Evolutionary conservation across 2,113 vertebrate species (phyloP).

Genomic region (Gracilinanus agilis): DNA sequence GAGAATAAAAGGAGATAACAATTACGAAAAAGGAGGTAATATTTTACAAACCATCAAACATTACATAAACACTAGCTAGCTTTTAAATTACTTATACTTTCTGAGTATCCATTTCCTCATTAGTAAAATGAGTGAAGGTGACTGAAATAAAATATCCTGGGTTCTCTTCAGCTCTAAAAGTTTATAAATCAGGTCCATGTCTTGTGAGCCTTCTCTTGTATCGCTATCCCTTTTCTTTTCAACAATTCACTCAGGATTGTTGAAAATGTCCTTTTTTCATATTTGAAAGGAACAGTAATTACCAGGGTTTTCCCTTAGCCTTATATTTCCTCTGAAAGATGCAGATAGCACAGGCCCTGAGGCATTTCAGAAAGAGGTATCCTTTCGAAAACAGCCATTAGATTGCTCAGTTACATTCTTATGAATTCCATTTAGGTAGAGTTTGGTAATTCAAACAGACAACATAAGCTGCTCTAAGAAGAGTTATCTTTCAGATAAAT

Average conservation of each 20-base stretch:
- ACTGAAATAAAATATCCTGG: background rate
- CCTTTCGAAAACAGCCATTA: slow-evolving; percentile 44
- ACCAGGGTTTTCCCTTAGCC: slow-evolving; percentile 37
- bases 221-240: background rate
- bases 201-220: background rate
- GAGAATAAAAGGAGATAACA: background rate
- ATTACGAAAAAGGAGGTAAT: background rate
- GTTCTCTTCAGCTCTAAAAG: background rate
- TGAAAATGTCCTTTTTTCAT: slow-evolving; percentile 13
- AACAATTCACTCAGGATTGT: background rate
- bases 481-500: slow-evolving; percentile 50
- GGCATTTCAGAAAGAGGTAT: background rate
- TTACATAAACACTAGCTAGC: background rate
- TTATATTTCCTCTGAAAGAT: slow-evolving; percentile 44
- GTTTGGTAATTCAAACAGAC: slow-evolving; percentile 51
- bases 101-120: background rate
- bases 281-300: slow-evolving; percentile 37
- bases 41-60: background rate
- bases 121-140: background rate
- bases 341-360: slow-evolving; percentile 19
- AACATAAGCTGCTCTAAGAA: slow-evolving; percentile 47
- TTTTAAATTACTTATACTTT: background rate
- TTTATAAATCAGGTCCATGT: background rate
- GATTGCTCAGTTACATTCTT: background rate
- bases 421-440: slow-evolving; percentile 30